These are phyloP conservation scores for Bothrops jararaca DNA, from an alignment of 2,113 vertebrate species.

Conservation along the genomic window DNA sequence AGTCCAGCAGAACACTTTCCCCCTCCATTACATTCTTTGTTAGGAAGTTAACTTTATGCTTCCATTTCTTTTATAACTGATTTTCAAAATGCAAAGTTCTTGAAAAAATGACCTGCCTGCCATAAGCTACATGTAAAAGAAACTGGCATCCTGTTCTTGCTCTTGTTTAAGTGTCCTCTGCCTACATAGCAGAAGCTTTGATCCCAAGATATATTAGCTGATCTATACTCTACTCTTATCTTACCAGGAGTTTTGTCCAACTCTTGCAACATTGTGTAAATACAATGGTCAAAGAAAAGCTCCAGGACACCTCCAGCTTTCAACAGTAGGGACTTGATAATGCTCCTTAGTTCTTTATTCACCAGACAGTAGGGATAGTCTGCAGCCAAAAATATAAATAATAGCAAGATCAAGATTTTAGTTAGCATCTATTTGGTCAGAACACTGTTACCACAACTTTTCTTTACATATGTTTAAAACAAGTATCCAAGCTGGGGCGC, in stretches of 20 bases:
- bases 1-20: neutral
- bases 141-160: neutral
- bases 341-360: slow-evolving; percentile 77
- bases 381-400: slow-evolving; percentile 53
- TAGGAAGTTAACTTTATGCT: neutral
- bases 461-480: neutral
- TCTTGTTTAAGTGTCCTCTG: neutral
- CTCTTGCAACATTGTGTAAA: slow-evolving; percentile 90
- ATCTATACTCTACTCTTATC: neutral
- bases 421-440: accelerated
- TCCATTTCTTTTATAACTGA: neutral
- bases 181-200: neutral
- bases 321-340: slow-evolving; percentile 79
- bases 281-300: slow-evolving; percentile 90
- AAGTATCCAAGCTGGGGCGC: neutral
- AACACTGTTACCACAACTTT: neutral
- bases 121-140: neutral
- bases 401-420: accelerated
- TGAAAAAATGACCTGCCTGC: neutral
- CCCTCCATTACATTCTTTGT: neutral
- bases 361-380: slow-evolving; percentile 92
- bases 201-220: neutral
- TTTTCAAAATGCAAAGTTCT: neutral
- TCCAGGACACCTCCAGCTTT: slow-evolving; percentile 72
- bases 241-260: slow-evolving; percentile 84